A percentile compares a stretch with the other conserved stretches of the same genome.
These are phyloP conservation scores for Rafetus swinhoei DNA, from an alignment of 2,113 vertebrate species.

Conservation along the genomic window DNA sequence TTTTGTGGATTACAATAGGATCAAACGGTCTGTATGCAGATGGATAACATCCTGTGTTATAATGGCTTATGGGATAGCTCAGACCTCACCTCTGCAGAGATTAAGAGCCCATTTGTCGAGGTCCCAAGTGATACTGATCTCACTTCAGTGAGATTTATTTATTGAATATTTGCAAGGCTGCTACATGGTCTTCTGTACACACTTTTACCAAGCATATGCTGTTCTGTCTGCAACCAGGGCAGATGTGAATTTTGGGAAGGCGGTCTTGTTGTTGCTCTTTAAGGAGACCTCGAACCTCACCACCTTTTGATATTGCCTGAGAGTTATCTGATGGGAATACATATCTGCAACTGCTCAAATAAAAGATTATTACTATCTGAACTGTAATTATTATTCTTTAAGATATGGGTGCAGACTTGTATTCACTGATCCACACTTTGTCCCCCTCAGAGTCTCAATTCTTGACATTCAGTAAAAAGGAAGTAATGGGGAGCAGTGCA, in stretches of 20 bases:
- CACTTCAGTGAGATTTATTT: background rate
- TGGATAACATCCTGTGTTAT: background rate
- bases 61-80: background rate
- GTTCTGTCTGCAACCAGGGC: background rate
- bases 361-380: background rate
- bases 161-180: background rate
- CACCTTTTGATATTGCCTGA: background rate
- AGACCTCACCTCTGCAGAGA: background rate
- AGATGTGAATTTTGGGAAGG: background rate
- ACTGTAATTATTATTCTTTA: background rate
- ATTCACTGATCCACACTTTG: background rate
- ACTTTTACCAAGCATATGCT: background rate
- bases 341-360: background rate
- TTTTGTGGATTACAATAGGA: background rate
- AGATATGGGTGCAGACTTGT: background rate
- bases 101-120: background rate
- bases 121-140: background rate
- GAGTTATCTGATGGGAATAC: background rate
- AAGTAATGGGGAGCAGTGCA: background rate
- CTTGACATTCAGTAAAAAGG: background rate
- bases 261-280: background rate
- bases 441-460: background rate
- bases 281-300: background rate
- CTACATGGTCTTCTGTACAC: background rate
- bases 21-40: background rate